A percentile compares a stretch with the other conserved stretches of the same genome.
Evolutionary conservation across 92 coral and sea anemone genomes (phyloP).

Genomic region (Chrysogorgia sp.): DNA sequence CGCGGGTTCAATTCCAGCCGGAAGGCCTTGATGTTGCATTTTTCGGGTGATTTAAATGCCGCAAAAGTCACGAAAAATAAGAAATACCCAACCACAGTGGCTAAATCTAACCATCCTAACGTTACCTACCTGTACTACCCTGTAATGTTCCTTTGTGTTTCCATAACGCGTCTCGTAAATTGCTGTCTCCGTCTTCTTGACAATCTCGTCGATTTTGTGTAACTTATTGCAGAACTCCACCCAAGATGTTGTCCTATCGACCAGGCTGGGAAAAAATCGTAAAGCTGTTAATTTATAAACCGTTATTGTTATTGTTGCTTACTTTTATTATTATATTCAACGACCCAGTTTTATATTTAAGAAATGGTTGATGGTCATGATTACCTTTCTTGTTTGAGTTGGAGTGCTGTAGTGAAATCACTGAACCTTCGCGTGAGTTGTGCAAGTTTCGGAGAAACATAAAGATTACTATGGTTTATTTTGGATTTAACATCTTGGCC

Average conservation of each 20-base stretch:
- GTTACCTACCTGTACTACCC: constrained; percentile 26
- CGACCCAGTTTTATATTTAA: too few species aligned
- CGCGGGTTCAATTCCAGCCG: too few species aligned
- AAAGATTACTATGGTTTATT: constrained; percentile 47
- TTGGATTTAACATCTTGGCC: constrained; percentile 67
- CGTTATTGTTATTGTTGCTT: too few species aligned
- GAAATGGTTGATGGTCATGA: too few species aligned
- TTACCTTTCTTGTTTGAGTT: constrained; percentile 27
- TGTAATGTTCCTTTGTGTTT: constrained; percentile 35
- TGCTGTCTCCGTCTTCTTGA: constrained; percentile 11
- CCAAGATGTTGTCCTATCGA: constrained; percentile 27
- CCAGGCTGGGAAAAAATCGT: constrained; percentile 10
- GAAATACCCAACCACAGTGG: too few species aligned
- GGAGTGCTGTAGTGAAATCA: constrained; percentile 17
- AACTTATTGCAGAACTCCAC: constrained; percentile 32
- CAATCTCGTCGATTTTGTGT: constrained; percentile 24
- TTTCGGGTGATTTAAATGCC: too few species aligned
- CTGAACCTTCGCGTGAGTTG: constrained; percentile 23
- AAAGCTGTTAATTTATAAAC: too few species aligned
- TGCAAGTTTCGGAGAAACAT: constrained; percentile 34
- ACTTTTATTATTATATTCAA: too few species aligned
- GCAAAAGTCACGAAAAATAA: too few species aligned
- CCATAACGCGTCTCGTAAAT: constrained; percentile 29
- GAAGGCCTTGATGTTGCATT: too few species aligned
- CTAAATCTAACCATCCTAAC: too few species aligned